These are phyloP conservation scores for Allacma fusca DNA, from an alignment of 2,888 invertebrate genomes.

Conservation along the genomic window DNA sequence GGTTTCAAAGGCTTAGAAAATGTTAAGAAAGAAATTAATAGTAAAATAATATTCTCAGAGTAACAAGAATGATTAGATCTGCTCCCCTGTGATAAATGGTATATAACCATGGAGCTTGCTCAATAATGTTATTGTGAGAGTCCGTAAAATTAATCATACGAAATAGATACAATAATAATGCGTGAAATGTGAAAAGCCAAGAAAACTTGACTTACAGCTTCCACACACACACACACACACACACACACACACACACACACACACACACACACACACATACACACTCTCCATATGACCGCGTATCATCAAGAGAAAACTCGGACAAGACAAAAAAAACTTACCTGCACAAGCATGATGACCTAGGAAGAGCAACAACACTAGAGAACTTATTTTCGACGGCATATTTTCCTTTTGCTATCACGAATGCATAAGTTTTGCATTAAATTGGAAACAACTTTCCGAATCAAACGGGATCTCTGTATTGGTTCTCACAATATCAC, in stretches of 20 bases:
- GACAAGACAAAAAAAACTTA: slow-evolving; percentile 6
- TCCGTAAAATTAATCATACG: background rate
- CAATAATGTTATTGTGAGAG: background rate
- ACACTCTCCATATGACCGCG: no score
- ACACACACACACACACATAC: no score
- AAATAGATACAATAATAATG: background rate
- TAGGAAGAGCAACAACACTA: slow-evolving; percentile 6
- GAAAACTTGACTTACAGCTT: background rate
- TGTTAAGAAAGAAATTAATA: background rate
- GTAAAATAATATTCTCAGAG: background rate
- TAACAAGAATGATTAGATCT: background rate
- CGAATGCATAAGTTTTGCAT: background rate
- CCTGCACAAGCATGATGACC: slow-evolving; percentile 16
- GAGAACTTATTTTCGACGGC: background rate
- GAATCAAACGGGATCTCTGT: no score
- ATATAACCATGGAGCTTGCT: slow-evolving; percentile 6
- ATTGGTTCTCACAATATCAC: no score
- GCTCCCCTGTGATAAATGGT: background rate
- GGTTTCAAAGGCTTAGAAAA: no score
- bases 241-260: no score
- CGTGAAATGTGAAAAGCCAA: slow-evolving; percentile 2
- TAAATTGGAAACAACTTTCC: no score
- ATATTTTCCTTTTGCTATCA: background rate
- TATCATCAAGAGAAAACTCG: background rate
- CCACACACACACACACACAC: no score